Base-by-base conservation (phyloP, 2,888 invertebrate genomes). In the Byasa hedistus region DNA sequence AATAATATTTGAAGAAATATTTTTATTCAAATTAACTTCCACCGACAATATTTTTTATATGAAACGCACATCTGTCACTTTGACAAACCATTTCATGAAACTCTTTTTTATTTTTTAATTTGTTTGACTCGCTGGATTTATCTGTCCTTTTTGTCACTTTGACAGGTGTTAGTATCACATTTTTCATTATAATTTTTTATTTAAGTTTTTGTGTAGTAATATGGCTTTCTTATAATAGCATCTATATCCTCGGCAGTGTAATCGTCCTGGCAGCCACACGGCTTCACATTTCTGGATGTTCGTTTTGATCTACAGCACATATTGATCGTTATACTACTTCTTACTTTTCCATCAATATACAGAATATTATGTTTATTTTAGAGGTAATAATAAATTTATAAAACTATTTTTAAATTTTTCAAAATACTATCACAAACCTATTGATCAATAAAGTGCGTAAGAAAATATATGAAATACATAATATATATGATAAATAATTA, bases 211-310 rank as follows among this genome's bases (percentile, higher is more conserved):
- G 66, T 10, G 10, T 76, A 81, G 69, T 80, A 84, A 68, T 82
- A 83, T 21, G 82, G 83, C 71, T 79, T 82, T 63, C 77, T 71
- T 65, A 81, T 79, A 7, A 74, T 64, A 39, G 75, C 75, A 59
- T 76, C 76, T n/a, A 76, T 68, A 57, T 79, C 75, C 8, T 66
- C 76, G 8, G 79, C 64, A 12, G 72, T 69, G 44, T 72, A 72
- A 22, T 70, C 52, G 7, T 69, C 73, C 44, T 65, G 69, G 66
- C 82, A 80, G 24, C 70, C 76, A 66, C 83, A 82, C n/a, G 70
- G 55, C 56, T 56, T 60, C 21, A 22, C 52, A 61, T 48, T 61
- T 10, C 51, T 51, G 51, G 39, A 44, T 27, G 57, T 39, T n/a
- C 22, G 55, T 23, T 57, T 66, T 51, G 56, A 64, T 65, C 61